Evolutionary conservation across 1,140 invertebrate genomes (phyloP).

Genomic region (Limonius californicus): DNA sequence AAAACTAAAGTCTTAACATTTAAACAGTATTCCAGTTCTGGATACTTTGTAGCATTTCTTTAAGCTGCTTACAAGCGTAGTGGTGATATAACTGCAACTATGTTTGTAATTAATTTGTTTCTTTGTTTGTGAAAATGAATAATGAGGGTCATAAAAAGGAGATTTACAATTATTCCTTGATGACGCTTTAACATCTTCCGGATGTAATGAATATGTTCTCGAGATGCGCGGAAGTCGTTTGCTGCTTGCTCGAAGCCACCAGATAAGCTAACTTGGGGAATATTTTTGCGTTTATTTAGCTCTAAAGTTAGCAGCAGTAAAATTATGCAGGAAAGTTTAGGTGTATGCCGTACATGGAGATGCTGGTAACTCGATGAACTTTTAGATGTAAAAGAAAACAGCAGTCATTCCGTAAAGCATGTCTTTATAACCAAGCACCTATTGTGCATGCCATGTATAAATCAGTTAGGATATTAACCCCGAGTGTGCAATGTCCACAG

Average conservation of each 20-base stretch:
- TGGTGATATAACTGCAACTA: too few species aligned
- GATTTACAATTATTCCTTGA: conserved; percentile 10
- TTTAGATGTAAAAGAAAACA: not conserved
- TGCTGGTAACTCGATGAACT: not conserved
- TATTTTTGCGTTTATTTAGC: conserved; percentile 10
- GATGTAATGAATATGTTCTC: conserved; percentile 12
- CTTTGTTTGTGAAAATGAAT: conserved; percentile 1
- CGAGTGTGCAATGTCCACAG: conserved; percentile 45
- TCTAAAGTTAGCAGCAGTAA: not conserved
- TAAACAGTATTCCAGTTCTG: too few species aligned
- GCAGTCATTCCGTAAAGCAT: not conserved
- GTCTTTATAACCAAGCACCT: not conserved
- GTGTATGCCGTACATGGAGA: not conserved
- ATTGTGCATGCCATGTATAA: conserved; percentile 29
- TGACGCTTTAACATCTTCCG: conserved; percentile 13
- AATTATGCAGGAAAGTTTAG: not conserved
- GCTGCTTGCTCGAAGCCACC: not conserved
- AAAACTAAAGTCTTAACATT: too few species aligned
- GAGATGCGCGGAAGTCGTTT: conserved; percentile 10
- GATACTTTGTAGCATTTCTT: too few species aligned
- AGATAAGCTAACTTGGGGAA: conserved; percentile 7
- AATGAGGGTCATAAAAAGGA: conserved; percentile 1
- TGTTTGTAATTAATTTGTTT: not conserved
- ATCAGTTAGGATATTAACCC: conserved; percentile 45
- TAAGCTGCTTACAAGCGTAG: too few species aligned